These are phyloP conservation scores for Potamilus streckersoni DNA, from an alignment of 1,140 invertebrate genomes.

Conservation along the genomic window DNA sequence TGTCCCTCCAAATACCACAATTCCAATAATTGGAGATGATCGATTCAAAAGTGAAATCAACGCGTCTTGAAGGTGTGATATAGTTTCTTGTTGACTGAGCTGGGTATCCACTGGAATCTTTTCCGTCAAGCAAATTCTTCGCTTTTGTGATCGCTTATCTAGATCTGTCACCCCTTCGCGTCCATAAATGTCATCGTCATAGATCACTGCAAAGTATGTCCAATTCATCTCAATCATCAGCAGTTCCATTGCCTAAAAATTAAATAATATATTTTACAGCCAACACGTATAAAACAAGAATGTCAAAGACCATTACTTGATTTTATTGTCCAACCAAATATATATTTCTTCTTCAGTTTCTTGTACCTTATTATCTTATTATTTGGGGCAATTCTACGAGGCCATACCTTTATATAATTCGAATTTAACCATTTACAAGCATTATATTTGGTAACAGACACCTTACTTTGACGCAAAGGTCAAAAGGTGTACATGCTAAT, in stretches of 20 bases:
- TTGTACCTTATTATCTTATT: no score
- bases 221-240: slow-evolving; percentile 10
- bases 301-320: no score
- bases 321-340: no score
- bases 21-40: slow-evolving; percentile 4
- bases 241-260: slow-evolving; percentile 11
- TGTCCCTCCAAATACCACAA: slow-evolving; percentile 22
- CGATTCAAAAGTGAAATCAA: no score
- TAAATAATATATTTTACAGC: not conserved
- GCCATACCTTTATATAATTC: no score
- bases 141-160: not conserved
- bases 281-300: no score
- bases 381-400: no score
- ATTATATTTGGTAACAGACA: no score
- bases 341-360: no score
- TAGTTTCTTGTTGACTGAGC: not conserved
- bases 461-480: no score
- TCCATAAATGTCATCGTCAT: slow-evolving; percentile 22
- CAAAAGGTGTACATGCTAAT: no score
- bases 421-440: no score
- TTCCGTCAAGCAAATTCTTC: slow-evolving; percentile 14
- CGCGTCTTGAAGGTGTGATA: not conserved
- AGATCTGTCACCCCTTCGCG: slow-evolving; percentile 10
- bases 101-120: not conserved
- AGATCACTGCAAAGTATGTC: slow-evolving; percentile 20